phyloP scores from a whole-genome alignment of 2,888 invertebrate genomes.

The Yponomeuta evonymella region DNA sequence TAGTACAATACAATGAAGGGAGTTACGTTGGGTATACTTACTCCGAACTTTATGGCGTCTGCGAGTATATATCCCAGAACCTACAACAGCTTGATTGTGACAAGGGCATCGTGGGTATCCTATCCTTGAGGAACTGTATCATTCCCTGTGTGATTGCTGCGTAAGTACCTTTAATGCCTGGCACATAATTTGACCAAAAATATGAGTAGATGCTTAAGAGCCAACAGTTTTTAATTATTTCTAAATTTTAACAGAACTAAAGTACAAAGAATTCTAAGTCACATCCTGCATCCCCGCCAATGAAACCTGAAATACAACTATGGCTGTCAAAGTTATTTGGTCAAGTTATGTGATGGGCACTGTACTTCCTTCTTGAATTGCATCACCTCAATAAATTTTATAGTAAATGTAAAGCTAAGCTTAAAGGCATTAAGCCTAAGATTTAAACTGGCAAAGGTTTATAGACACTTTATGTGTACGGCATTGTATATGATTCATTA shows the following conservation, averaged over 20 bases:
- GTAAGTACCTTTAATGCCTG: conserved; percentile 47
- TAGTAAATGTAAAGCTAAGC: too few species aligned
- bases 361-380: too few species aligned
- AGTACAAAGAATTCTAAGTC: neutral
- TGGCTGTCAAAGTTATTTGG: too few species aligned
- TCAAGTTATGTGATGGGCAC: too few species aligned
- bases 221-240: neutral
- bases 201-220: neutral
- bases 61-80: conserved; percentile 61
- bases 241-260: neutral
- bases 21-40: conserved; percentile 54
- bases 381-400: too few species aligned
- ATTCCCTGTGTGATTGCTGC: conserved; percentile 74
- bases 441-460: too few species aligned
- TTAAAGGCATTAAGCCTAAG: too few species aligned
- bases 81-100: conserved; percentile 51
- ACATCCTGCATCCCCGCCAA: too few species aligned
- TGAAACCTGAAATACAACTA: too few species aligned
- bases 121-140: conserved; percentile 66
- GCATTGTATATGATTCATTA: too few species aligned
- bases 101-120: conserved; percentile 60
- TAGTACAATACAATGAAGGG: conserved; percentile 47
- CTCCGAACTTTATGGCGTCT: conserved; percentile 62
- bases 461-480: too few species aligned
- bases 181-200: neutral